Evolutionary conservation across 2,797 vertebrate genomes (phyloP).

Genomic region (Coendou prehensilis): DNA sequence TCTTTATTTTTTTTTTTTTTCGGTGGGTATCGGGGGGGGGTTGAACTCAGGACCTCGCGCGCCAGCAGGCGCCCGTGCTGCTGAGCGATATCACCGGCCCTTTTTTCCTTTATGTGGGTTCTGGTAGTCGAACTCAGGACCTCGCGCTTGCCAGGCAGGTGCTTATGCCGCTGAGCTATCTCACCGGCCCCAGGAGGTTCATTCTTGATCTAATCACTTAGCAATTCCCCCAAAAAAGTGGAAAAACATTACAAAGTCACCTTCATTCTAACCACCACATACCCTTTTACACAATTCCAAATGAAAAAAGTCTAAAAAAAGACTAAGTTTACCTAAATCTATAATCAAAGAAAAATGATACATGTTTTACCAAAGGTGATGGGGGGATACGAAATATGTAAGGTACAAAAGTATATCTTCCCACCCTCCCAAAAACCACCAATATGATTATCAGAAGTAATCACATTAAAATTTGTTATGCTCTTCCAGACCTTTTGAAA

Average conservation of each 20-base stretch:
- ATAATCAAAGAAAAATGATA: conserved; percentile 34
- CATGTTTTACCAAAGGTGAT: not conserved
- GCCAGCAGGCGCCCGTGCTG: too few species aligned
- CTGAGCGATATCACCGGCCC: too few species aligned
- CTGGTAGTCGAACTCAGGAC: too few species aligned
- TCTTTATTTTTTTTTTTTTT: not conserved
- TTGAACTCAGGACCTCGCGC: too few species aligned
- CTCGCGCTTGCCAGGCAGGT: too few species aligned
- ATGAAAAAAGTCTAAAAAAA: not conserved
- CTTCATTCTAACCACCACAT: not conserved
- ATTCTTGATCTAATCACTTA: not conserved
- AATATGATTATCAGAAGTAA: not conserved
- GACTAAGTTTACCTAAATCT: conserved; percentile 49
- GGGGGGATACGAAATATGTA: conserved; percentile 9
- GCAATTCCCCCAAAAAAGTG: not conserved
- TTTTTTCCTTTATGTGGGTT: too few species aligned
- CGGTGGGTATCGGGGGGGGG: too few species aligned
- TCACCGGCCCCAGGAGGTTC: not conserved
- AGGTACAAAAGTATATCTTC: not conserved
- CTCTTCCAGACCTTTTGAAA: not conserved
- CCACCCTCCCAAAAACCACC: not conserved
- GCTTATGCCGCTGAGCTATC: too few species aligned
- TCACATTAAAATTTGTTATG: not conserved
- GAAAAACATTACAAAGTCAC: not conserved
- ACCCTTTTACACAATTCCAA: not conserved